Evolutionary conservation across 2,113 vertebrate species (phyloP), one percentile per base, ranked within the genome.

Genomic region (Patagioenas fasciata): DNA sequence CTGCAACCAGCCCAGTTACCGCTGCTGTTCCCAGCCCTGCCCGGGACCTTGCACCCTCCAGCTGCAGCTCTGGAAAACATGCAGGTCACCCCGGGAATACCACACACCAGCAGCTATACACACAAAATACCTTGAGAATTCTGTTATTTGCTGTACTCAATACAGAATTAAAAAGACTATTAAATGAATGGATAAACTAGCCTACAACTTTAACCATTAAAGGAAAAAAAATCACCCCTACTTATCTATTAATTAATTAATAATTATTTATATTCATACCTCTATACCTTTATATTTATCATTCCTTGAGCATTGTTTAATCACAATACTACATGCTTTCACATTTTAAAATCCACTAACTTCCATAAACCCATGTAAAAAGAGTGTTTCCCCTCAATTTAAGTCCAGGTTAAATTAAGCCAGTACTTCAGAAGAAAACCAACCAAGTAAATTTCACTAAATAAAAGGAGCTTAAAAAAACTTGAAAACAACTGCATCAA

Each of bases 51-150:
- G 0, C n/a, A 23, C 5, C 17, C 18, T 42, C 29, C 48, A 36
- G 48, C 28, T 61, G 34, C 77, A 29, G 4, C 71, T 44, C 24
- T 12, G 32, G 31, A 32, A 72, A 34, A 51, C 17, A 5, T 0
- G 3, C 1, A 2, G 61, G 4, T 36, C 47, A 26, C 3, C 6
- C 15, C 1, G 0, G 19, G 13, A 20, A 26, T 11, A 8, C 25
- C 79, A 32, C 57, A 18, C 16, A 5, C 18, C 2, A 28, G 31
- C 34, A 36, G 38, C 26, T 51, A 48, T 29, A 15, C 8, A 26
- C 58, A 24, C 29, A 9, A 36, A 71, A 28, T 9, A 65, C 21
- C 34, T 12, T 0, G 10, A 32, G 38, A 85, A 70, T 5, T 7
- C 32, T 53, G 34, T 26, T 5, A 12, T 66, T 62, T 70, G 31